Percentiles rank a stretch among this genome's conserved stretches.
Conservation (phyloP, 1,140 invertebrate species). For the Diuraphis noxia region DNA sequence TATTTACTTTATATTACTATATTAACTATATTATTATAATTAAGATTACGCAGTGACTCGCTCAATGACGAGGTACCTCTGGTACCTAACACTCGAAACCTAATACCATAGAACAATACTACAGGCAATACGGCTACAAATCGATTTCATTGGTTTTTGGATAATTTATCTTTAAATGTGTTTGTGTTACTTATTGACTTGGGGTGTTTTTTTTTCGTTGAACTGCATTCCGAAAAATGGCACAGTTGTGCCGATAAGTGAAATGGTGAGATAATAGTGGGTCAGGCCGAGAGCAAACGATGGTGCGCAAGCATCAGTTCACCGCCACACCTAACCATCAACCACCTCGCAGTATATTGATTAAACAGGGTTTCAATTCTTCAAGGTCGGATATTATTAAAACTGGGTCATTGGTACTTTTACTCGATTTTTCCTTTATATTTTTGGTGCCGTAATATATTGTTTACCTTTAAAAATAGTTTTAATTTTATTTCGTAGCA, state of each 20-base stretch:
- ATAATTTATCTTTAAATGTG: background rate
- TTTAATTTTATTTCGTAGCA: background rate
- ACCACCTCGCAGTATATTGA: constrained; percentile 29
- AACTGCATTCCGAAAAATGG: background rate
- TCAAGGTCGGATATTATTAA: constrained; percentile 17
- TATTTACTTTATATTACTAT: no score
- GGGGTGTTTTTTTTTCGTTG: background rate
- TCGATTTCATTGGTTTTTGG: background rate
- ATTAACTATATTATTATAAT: no score
- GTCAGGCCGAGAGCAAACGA: constrained; percentile 10
- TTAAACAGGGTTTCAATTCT: constrained; percentile 32
- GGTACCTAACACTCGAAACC: background rate
- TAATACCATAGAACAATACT: background rate
- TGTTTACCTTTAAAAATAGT: background rate
- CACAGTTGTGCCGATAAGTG: background rate
- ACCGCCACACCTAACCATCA: constrained; percentile 9
- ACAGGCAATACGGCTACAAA: background rate
- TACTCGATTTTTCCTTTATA: background rate
- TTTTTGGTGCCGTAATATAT: background rate
- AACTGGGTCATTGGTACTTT: constrained; percentile 32
- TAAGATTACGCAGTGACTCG: background rate
- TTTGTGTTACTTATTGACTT: background rate
- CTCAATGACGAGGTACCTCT: background rate
- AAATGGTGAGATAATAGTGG: constrained; percentile 15
- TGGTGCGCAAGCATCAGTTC: background rate